Base-by-base conservation (phyloP, 2,113 vertebrate species). In the Lampris incognitus region DNA sequence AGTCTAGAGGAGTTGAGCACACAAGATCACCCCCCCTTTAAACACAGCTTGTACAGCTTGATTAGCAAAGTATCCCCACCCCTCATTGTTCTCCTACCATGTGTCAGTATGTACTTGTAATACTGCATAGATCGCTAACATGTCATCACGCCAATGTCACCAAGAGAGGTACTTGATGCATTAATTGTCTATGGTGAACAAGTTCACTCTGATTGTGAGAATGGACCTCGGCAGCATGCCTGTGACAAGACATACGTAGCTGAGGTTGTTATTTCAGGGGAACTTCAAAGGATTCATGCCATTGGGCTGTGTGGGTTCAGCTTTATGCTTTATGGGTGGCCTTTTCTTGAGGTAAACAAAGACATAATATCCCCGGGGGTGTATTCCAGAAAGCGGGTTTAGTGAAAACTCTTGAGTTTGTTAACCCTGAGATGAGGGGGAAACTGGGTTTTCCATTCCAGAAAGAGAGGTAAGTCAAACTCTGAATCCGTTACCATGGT, bases 291-390 rank as follows among this genome's bases (percentile, higher is more conserved):
- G 67, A 60, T 66, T 46, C 9, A 1, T 6, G 39, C 46, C 42
- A 48, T 44, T 41, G 37, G 40, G 8, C 39, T 10, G 63, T 85
- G 8, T 71, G 58, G 69, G 72, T 55, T 76, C 38, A 67, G 10
- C 49, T 72, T 66, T 59, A 56, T 61, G 7, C 36, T 75, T 54
- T 42, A 60, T 2, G 5, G 9, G 37, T 41, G 9, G 37, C 36
- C 37, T 65, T 69, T 63, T 81, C 63, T 52, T 63, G 67, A 6
- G 10, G 73, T 84, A 74, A 86, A 87, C 68, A 87, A 66, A 81
- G 72, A 69, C 39, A 63, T 24, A 24, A 24, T 24, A 24, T 24
- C 24, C 24, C 24, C 24, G 24, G 24, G 24, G 24, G 24, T 24
- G 24, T 24, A 24, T 24, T 24, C 24, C 24, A 24, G 24, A 24